Percentiles rank a stretch among this genome's conserved stretches.
Conservation (phyloP, 2,888 invertebrate species). For the Acleris laterana region DNA sequence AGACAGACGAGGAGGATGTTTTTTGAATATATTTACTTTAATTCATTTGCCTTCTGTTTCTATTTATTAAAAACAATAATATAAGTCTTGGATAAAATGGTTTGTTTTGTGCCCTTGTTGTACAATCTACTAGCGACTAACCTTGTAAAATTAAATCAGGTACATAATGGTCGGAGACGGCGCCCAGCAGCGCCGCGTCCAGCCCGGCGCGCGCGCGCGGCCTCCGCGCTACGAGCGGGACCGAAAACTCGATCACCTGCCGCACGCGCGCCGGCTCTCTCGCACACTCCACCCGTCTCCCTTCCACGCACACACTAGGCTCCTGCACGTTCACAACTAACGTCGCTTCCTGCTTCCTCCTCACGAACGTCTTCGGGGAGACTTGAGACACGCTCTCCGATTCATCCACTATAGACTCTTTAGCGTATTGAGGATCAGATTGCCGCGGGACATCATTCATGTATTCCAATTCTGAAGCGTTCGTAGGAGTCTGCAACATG, state of each 20-base stretch:
- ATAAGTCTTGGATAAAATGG: too few relatives aligned
- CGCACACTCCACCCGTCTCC: constrained; percentile 41
- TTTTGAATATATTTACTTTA: too few relatives aligned
- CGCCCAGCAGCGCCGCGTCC: constrained; percentile 85
- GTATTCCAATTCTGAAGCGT: constrained; percentile 89
- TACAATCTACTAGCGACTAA: constrained; percentile 42
- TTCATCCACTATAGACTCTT: constrained; percentile 59
- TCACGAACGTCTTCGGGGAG: constrained; percentile 72
- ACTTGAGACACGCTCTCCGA: constrained; percentile 48
- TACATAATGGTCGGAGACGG: constrained; percentile 87
- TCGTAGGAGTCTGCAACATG: constrained; percentile 89
- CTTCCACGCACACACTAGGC: constrained; percentile 41
- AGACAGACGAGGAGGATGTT: too few relatives aligned
- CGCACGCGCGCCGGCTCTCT: constrained; percentile 44
- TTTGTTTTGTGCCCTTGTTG: too few relatives aligned
- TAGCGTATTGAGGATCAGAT: constrained; percentile 72
- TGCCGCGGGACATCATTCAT: constrained; percentile 76
- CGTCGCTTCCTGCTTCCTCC: constrained; percentile 72
- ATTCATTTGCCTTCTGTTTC: too few relatives aligned
- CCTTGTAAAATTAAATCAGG: constrained; percentile 91
- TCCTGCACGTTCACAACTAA: constrained; percentile 65
- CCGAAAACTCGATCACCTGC: background rate
- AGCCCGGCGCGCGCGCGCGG: constrained; percentile 69
- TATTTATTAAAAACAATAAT: too few relatives aligned
- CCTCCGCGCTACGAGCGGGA: constrained; percentile 70